Percentiles rank a stretch among this genome's conserved stretches.
These are phyloP conservation scores for Melopsittacus undulatus DNA, from an alignment of 2,797 vertebrate genomes.

Conservation along the genomic window DNA sequence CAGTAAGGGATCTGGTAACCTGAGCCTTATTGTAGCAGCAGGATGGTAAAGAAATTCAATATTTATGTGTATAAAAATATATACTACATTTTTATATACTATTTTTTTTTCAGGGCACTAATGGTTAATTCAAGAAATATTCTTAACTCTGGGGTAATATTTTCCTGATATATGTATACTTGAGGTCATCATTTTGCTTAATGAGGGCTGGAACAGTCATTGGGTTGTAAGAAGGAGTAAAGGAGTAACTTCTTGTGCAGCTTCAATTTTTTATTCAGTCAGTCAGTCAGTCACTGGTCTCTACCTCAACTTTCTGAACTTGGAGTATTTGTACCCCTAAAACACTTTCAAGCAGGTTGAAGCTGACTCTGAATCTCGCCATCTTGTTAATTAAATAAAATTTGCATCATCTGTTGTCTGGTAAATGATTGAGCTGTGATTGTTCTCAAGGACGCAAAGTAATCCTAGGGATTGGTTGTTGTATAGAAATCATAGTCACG, in stretches of 20 bases:
- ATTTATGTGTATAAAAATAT: background rate
- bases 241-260: background rate
- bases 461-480: background rate
- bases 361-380: background rate
- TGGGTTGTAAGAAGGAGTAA: background rate
- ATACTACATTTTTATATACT: background rate
- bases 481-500: background rate
- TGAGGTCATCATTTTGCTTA: background rate
- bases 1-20: background rate
- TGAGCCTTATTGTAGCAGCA: background rate
- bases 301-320: background rate
- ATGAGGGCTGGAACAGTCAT: background rate
- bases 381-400: background rate
- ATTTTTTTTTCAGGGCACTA: background rate
- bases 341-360: background rate
- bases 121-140: background rate
- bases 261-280: background rate
- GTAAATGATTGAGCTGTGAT: background rate
- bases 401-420: background rate
- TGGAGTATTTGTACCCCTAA: background rate
- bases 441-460: slow-evolving; percentile 12
- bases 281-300: background rate
- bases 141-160: background rate
- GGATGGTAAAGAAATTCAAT: background rate
- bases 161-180: background rate